Evolutionary conservation across 2,797 vertebrate species (phyloP).

Genomic region (Clamator glandarius): DNA sequence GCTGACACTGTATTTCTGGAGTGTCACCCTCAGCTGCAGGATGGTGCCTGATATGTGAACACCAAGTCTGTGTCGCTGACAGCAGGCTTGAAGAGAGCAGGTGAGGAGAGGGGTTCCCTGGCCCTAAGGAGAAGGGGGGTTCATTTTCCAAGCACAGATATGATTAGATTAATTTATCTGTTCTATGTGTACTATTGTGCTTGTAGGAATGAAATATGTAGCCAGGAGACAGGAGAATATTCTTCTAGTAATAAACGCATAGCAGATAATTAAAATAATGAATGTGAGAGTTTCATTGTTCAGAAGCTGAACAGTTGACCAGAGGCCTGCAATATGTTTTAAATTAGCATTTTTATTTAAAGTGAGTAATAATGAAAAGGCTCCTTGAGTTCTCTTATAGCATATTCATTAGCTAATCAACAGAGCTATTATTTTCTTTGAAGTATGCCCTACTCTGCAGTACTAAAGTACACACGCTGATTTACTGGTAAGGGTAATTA

Average conservation of each 20-base stretch:
- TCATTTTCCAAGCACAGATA: not conserved
- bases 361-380: not conserved
- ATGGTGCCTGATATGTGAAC: fast-evolving
- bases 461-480: slow-evolving; percentile 52
- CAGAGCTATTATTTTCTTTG: slow-evolving; percentile 33
- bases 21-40: not conserved
- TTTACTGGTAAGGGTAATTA: slow-evolving; percentile 51
- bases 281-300: not conserved
- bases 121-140: not conserved
- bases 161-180: not conserved
- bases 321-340: not conserved
- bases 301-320: not conserved
- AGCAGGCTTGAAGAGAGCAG: not conserved
- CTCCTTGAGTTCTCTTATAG: slow-evolving; percentile 13
- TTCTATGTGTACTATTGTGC: not conserved
- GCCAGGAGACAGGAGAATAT: not conserved
- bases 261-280: not conserved
- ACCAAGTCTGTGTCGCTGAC: not conserved
- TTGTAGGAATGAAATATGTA: not conserved
- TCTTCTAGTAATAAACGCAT: not conserved
- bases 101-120: not conserved
- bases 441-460: slow-evolving; percentile 29
- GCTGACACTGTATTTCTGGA: not conserved
- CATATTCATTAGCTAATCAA: slow-evolving; percentile 40
- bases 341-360: slow-evolving; percentile 16